Base-by-base conservation (phyloP, 2,113 vertebrate species). In the Caranx ignobilis region DNA sequence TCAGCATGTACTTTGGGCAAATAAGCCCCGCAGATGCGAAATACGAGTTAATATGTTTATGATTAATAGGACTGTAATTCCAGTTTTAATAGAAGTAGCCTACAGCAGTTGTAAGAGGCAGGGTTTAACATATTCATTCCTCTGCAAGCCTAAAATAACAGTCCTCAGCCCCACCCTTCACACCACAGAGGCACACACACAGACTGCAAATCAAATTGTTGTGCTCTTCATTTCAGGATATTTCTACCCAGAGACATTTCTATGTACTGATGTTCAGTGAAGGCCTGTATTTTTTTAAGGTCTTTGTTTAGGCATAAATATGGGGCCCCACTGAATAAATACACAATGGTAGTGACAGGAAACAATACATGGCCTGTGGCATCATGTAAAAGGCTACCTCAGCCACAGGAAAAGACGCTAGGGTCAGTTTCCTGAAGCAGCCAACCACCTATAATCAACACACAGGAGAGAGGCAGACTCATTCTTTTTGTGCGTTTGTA, bases 391-490 rank as follows among this genome's bases (percentile, higher is more conserved):
- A 72, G 57, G 19, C 34, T 45, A 19, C 50, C n/a, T 63, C 34
- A 39, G 41, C 62, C 19, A 21, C 11, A 65, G 57, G 10, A 7
- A 61, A 73, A 77, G 56, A 52, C 26, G 70, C 80, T 71, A 13
- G 61, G 41, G 72, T 72, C 72, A 52, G 74, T 83, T 76, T 75
- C 60, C 73, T 11, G 43, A 81, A 83, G 66, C 57, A 79, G 75
- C 63, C 10, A 31, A 16, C 19, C 15, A 79, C 82, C 87, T 81
- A 54, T 87, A 85, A 89, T 89, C 47, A 89, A 26, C 63, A 39
- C 59, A 83, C 11, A 83, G 55, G 18, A 65, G 45, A 83, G 41
- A 80, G 52, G 68, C 61, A 84, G 77, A 66, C 56, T 34, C 4
- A 52, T 62, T 41, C 54, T 64, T 73, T 87, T 39, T 71, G 54